Evolutionary conservation across 2,113 vertebrate species (phyloP), one percentile per base, ranked within the genome.

Genomic region (Pangasianodon hypophthalmus): DNA sequence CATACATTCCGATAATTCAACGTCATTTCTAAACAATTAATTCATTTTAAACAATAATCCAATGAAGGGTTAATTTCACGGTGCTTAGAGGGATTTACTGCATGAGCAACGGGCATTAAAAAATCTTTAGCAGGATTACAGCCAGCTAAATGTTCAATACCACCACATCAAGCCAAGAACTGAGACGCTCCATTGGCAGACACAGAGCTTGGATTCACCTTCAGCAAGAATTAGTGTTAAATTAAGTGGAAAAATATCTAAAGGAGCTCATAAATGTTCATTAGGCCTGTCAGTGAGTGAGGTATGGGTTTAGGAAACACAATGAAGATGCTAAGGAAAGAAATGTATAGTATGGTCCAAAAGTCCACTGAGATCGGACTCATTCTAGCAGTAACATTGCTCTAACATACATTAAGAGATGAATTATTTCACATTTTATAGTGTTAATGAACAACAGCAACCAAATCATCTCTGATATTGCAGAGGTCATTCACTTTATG

Each of bases 1-100:
- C n/a, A 85, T 10, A 62, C 32, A 16, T 48, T 41, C 26, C 2
- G 8, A 54, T 24, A 32, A 41, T 73, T 54, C 16, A 41, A 37
- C 6, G n/a, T 73, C 11, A 44, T 32, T 44, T 87, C n/a, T 6
- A 52, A 52, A 71, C 26, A 52, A 37, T 52, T 21, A 10, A 41
- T 86, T 71, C 26, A 6, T 73, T 56, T 41, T 37, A 73, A 37
- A 41, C 29, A 5, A 44, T 44, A 77, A 56, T 87, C 50, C 50
- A 56, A 18, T 77, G 8, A 26, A 56, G 88, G 60, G 73, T 94
- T 94, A 95, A 90, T 93, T 93, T 94, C 91, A 92, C 14, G 44
- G 91, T 92, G 91, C 91, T 95, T 94, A 95, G 92, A 90, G 29
- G 91, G 91, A 94, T 95, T 95, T 93, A 94, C 92, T 92, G 91